These are phyloP conservation scores for Frankliniella fusca DNA, from an alignment of 2,888 invertebrate genomes.

Conservation along the genomic window DNA sequence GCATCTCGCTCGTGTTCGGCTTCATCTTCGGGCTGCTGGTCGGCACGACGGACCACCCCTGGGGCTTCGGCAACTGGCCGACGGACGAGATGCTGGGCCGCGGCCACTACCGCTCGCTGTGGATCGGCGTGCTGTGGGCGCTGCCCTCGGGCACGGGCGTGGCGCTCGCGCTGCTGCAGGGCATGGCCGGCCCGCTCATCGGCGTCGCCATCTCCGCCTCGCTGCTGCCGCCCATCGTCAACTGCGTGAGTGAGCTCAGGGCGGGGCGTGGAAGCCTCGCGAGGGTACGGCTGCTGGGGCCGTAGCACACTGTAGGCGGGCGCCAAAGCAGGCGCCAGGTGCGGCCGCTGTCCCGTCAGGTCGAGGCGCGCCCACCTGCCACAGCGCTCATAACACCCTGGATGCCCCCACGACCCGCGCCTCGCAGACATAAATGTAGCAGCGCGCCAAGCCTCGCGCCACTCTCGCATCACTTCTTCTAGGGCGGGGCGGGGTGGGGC, in stretches of 20 bases:
- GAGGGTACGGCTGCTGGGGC: too few relatives aligned
- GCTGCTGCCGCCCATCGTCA: slow-evolving; percentile 77
- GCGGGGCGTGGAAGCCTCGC: not conserved
- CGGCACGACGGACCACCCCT: slow-evolving; percentile 69
- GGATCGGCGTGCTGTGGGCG: slow-evolving; percentile 74
- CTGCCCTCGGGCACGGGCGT: slow-evolving; percentile 74
- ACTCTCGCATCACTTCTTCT: too few relatives aligned
- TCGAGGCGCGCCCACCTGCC: too few relatives aligned
- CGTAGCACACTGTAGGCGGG: too few relatives aligned
- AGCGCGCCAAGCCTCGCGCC: too few relatives aligned
- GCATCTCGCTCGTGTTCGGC: slow-evolving; percentile 72
- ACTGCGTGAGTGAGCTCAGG: slow-evolving; percentile 64
- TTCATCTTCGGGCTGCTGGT: slow-evolving; percentile 72
- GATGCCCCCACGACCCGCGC: too few relatives aligned
- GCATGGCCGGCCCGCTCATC: slow-evolving; percentile 77
- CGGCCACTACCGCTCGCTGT: slow-evolving; percentile 65
- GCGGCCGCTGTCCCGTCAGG: too few relatives aligned
- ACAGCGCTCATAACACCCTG: too few relatives aligned
- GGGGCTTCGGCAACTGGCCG: slow-evolving; percentile 51
- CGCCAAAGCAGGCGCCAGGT: too few relatives aligned
- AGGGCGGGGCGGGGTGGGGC: too few relatives aligned
- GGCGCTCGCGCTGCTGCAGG: slow-evolving; percentile 77
- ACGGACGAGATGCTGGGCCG: slow-evolving; percentile 19
- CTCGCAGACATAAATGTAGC: too few relatives aligned
- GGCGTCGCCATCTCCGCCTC: slow-evolving; percentile 89